phyloP scores from a whole-genome alignment of 2,113 vertebrate species.

The Hippocampus mohnikei region DNA sequence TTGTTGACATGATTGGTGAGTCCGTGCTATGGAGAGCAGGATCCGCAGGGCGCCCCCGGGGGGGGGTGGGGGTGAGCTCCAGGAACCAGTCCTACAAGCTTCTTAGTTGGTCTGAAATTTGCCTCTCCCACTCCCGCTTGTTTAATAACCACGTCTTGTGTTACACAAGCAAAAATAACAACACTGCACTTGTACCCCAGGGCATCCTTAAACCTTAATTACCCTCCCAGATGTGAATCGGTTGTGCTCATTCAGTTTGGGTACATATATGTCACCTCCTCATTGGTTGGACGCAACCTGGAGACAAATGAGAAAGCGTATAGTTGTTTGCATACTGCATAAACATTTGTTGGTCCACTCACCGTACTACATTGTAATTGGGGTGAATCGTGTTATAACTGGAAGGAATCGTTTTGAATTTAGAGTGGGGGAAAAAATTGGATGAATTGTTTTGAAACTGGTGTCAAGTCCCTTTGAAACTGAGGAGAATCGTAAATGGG shows the following conservation, averaged over 20 bases:
- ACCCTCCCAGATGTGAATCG: not conserved
- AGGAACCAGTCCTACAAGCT: constrained; percentile 61
- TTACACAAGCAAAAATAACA: constrained; percentile 31
- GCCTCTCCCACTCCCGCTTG: constrained; percentile 44
- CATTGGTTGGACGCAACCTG: not conserved
- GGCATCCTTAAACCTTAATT: not conserved
- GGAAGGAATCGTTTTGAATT: not conserved
- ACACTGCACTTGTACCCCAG: not conserved
- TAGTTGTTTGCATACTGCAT: not conserved
- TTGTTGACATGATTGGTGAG: constrained; percentile 33
- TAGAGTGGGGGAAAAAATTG: too few species aligned
- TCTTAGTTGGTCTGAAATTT: constrained; percentile 25
- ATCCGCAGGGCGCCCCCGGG: constrained; percentile 39
- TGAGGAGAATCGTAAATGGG: too few species aligned
- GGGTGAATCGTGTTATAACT: too few species aligned
- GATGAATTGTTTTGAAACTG: too few species aligned
- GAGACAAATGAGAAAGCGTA: not conserved
- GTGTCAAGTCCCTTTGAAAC: too few species aligned
- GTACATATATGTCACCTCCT: not conserved
- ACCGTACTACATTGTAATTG: not conserved
- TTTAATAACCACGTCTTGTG: constrained; percentile 36
- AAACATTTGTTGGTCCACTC: not conserved
- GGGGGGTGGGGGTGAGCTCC: too few species aligned
- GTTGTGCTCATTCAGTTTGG: not conserved
- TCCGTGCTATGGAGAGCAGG: constrained; percentile 18